A percentile compares a stretch with the other conserved stretches of the same genome.
Evolutionary conservation across 2,797 vertebrate genomes (phyloP).

Genomic region (Pampus argenteus): DNA sequence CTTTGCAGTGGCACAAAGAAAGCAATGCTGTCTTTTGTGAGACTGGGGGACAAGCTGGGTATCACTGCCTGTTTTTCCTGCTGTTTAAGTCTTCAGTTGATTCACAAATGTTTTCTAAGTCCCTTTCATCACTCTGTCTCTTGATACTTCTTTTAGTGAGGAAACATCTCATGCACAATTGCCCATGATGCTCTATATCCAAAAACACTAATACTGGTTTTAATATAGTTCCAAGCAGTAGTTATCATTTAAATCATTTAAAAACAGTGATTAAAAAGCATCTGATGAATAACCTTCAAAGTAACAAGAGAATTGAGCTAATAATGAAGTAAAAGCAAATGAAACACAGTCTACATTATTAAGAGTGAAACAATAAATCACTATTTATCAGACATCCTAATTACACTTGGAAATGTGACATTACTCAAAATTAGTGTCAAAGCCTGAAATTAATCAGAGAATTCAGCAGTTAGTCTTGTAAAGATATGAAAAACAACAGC

Average conservation of each 20-base stretch:
- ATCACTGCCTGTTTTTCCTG: constrained; percentile 35
- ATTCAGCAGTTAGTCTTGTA: not conserved
- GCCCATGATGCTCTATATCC: not conserved
- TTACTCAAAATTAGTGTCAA: constrained; percentile 17
- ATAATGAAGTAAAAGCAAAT: not conserved
- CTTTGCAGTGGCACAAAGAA: constrained; percentile 63
- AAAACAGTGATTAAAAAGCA: not conserved
- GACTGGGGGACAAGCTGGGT: constrained; percentile 43
- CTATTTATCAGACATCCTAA: constrained; percentile 41
- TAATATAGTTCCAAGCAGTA: not conserved
- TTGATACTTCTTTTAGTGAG: constrained; percentile 3
- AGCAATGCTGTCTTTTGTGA: constrained; percentile 56
- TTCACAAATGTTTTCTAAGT: constrained; percentile 56
- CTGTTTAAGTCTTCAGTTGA: constrained; percentile 51
- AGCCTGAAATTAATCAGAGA: constrained; percentile 3
- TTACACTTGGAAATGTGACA: constrained; percentile 44
- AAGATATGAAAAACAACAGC: not conserved
- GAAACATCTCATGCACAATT: not conserved
- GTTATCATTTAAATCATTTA: too few species aligned
- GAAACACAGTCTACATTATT: not conserved
- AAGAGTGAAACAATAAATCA: constrained; percentile 44
- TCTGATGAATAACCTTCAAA: not conserved
- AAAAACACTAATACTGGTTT: not conserved
- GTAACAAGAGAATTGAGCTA: not conserved
- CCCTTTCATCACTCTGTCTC: constrained; percentile 32